phyloP scores from a whole-genome alignment of 2,888 invertebrate species.

The Pyralis farinalis region DNA sequence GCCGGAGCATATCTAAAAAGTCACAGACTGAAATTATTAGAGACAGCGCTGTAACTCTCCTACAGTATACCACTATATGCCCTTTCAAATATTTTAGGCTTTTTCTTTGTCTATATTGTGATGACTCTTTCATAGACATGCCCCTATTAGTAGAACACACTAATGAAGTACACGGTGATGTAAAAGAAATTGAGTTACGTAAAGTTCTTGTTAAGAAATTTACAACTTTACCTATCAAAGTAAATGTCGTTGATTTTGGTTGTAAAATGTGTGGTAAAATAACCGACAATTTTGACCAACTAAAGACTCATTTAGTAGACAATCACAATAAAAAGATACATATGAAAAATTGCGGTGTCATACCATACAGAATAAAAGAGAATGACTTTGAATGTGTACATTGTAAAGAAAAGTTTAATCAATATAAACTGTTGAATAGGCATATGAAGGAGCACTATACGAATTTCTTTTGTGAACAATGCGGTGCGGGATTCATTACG shows the following conservation, averaged over 20 bases:
- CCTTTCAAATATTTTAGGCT: background rate
- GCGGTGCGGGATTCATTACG: conserved; percentile 28
- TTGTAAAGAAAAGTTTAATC: conserved; percentile 42
- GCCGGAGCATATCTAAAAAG: background rate
- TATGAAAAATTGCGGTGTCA: conserved; percentile 16
- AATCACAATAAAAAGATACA: conserved; percentile 1
- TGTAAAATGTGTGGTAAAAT: conserved; percentile 6
- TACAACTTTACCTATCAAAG: conserved; percentile 5
- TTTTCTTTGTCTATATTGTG: background rate
- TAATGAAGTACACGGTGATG: background rate
- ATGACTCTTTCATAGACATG: background rate
- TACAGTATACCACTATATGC: background rate
- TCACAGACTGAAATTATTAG: conserved; percentile 1
- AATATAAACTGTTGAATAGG: conserved; percentile 41
- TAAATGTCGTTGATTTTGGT: background rate
- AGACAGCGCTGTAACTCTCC: background rate
- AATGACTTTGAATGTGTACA: conserved; percentile 24
- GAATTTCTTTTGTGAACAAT: conserved; percentile 58
- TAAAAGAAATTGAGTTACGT: background rate
- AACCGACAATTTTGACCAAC: background rate
- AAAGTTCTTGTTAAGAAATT: background rate
- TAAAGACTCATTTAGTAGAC: conserved; percentile 3
- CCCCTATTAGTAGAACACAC: background rate
- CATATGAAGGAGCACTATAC: conserved; percentile 64
- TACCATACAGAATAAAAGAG: conserved; percentile 25